Evolutionary conservation across 2,888 invertebrate species (phyloP).

Genomic region (Schizaphis graminum): DNA sequence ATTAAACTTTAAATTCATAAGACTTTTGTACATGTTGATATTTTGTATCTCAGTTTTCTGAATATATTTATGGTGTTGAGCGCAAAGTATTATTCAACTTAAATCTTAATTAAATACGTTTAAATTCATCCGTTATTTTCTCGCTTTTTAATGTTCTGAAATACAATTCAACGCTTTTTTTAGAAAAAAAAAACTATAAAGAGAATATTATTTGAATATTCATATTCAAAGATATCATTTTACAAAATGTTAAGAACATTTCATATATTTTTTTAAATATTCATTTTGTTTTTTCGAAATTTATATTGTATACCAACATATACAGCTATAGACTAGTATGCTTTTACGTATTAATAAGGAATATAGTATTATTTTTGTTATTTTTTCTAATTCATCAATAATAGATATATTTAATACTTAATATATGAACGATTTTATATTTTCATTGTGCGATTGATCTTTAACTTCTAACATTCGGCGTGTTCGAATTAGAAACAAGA

Average conservation of each 20-base stretch:
- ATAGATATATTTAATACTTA: not conserved
- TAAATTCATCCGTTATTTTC: not conserved
- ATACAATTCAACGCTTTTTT: not conserved
- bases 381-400: not conserved
- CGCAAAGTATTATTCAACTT: conserved; percentile 5
- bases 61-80: conserved; percentile 5
- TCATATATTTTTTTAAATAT: not conserved
- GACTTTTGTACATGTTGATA: not conserved
- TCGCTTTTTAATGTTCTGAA: not conserved
- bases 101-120: conserved; percentile 24
- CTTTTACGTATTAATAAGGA: not conserved
- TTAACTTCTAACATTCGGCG: not conserved
- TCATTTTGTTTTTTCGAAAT: not conserved
- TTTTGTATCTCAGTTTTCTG: conserved; percentile 7
- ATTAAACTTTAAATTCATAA: not conserved
- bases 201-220: not conserved
- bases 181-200: not conserved
- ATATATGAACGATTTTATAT: not conserved
- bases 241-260: not conserved
- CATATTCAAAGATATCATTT: not conserved
- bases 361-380: not conserved
- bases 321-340: not conserved
- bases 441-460: not conserved
- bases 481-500: not conserved
- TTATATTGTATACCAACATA: not conserved